Evolutionary conservation across 2,113 vertebrate species (phyloP).

Genomic region (Pachyramphus minor): DNA sequence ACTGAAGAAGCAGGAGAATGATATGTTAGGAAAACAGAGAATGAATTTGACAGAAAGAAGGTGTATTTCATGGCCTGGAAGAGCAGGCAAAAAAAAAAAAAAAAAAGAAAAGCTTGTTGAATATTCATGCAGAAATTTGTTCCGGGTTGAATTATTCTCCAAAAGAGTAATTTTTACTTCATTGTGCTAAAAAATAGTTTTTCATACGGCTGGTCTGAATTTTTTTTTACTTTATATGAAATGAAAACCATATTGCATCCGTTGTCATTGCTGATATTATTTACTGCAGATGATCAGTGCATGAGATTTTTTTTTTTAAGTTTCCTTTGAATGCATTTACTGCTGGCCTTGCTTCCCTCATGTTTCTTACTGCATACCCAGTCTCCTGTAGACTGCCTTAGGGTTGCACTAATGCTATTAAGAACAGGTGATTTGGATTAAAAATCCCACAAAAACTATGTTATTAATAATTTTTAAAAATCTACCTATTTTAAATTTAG

Average conservation of each 20-base stretch:
- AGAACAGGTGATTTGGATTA: not conserved
- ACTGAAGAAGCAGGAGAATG: not conserved
- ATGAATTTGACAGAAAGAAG: not conserved
- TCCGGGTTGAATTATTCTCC: constrained; percentile 54
- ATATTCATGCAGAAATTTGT: constrained; percentile 12
- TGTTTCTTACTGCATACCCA: not conserved
- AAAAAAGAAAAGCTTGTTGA: not conserved
- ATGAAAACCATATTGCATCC: constrained; percentile 74
- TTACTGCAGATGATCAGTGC: constrained; percentile 70
- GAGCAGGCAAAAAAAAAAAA: not conserved
- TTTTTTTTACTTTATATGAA: constrained; percentile 45
- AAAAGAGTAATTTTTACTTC: constrained; percentile 52
- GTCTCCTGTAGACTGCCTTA: not conserved
- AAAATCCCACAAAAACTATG: not conserved
- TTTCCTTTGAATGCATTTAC: constrained; percentile 71
- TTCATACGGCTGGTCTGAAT: constrained; percentile 3
- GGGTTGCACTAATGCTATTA: not conserved
- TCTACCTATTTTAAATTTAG: not conserved
- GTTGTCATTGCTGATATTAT: constrained; percentile 73
- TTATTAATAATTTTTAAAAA: not conserved
- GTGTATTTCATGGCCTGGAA: not conserved
- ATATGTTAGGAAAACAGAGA: not conserved
- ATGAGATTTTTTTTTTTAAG: constrained; percentile 18
- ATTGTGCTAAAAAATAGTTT: constrained; percentile 63
- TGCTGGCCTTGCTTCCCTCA: constrained; percentile 41